Percentiles rank a stretch among this genome's conserved stretches.
phyloP scores from a whole-genome alignment of 2,797 vertebrate species.

The Gambelia wislizenii region DNA sequence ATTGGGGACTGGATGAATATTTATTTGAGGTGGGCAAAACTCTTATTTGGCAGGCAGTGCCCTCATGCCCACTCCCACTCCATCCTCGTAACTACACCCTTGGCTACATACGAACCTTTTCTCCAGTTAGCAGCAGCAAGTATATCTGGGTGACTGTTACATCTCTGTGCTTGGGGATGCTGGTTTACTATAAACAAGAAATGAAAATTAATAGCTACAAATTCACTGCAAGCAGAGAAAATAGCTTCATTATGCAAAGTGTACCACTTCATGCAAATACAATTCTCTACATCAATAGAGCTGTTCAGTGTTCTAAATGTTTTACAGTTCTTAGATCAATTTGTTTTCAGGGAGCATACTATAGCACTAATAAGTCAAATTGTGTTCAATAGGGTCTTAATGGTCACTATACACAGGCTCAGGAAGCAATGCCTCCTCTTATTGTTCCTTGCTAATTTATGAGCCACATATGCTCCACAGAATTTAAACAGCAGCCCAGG shows the following conservation, averaged over 20 bases:
- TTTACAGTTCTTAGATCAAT: slow-evolving; percentile 16
- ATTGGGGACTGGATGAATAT: too few relatives aligned
- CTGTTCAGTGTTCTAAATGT: slow-evolving; percentile 3
- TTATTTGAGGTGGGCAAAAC: too few relatives aligned
- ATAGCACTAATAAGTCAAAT: slow-evolving; percentile 21
- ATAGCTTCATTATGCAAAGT: slow-evolving; percentile 41
- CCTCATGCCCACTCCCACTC: too few relatives aligned
- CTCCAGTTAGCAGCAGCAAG: background rate
- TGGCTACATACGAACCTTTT: background rate
- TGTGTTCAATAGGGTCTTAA: background rate
- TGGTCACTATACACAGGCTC: background rate
- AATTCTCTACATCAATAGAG: slow-evolving; percentile 10
- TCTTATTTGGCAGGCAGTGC: too few relatives aligned
- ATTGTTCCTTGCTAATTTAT: background rate
- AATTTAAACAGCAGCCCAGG: background rate
- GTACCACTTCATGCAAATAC: slow-evolving; percentile 33
- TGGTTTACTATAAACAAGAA: background rate
- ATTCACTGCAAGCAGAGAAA: slow-evolving; percentile 36
- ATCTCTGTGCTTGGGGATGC: background rate
- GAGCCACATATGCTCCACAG: background rate
- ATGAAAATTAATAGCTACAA: slow-evolving; percentile 42
- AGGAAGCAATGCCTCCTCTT: background rate
- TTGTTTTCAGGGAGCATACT: slow-evolving; percentile 8
- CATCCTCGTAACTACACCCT: too few relatives aligned
- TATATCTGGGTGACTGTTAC: background rate